A percentile compares a stretch with the other conserved stretches of the same genome.
Conservation (phyloP, 1,140 invertebrate genomes). For the Drosophila grimshawi region DNA sequence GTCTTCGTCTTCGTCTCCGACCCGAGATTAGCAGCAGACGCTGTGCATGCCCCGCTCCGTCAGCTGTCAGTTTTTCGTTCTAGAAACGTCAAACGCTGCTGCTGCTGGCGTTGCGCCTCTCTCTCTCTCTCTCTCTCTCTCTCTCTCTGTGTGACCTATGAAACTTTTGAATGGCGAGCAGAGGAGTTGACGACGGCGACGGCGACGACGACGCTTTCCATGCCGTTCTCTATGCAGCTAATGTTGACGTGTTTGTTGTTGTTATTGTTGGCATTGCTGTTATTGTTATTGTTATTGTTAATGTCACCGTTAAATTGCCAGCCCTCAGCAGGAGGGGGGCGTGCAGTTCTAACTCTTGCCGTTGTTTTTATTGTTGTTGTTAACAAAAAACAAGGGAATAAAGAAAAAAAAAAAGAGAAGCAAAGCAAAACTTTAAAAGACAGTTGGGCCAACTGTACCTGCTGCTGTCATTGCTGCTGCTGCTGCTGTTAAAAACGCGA, state of each 20-base stretch:
- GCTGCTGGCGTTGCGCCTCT: slow-evolving; percentile 12
- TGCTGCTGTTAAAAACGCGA: slow-evolving; percentile 43
- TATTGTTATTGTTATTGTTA: slow-evolving; percentile 21
- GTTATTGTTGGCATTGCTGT: slow-evolving; percentile 18
- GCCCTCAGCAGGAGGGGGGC: slow-evolving; percentile 10
- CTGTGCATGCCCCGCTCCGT: neutral
- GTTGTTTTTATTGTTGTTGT: slow-evolving; percentile 16
- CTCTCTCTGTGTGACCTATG: slow-evolving; percentile 59
- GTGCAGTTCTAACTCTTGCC: neutral
- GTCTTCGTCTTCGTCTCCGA: neutral
- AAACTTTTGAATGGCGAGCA: slow-evolving; percentile 53
- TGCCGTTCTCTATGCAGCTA: slow-evolving; percentile 32
- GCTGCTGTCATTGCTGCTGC: slow-evolving; percentile 14
- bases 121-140: slow-evolving; percentile 6
- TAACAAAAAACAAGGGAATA: slow-evolving; percentile 21
- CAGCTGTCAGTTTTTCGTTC: slow-evolving; percentile 59
- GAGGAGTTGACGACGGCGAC: neutral
- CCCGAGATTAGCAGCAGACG: slow-evolving; percentile 22
- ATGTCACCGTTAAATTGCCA: slow-evolving; percentile 56
- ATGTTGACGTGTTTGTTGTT: slow-evolving; percentile 12
- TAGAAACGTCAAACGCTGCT: slow-evolving; percentile 65
- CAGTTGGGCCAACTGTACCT: slow-evolving; percentile 51
- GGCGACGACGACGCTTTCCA: slow-evolving; percentile 1
- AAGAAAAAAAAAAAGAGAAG: neutral
- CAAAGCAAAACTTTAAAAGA: slow-evolving; percentile 8